Conservation (phyloP, 2,113 vertebrate genomes). For the Brachypodius melanocephalos region DNA sequence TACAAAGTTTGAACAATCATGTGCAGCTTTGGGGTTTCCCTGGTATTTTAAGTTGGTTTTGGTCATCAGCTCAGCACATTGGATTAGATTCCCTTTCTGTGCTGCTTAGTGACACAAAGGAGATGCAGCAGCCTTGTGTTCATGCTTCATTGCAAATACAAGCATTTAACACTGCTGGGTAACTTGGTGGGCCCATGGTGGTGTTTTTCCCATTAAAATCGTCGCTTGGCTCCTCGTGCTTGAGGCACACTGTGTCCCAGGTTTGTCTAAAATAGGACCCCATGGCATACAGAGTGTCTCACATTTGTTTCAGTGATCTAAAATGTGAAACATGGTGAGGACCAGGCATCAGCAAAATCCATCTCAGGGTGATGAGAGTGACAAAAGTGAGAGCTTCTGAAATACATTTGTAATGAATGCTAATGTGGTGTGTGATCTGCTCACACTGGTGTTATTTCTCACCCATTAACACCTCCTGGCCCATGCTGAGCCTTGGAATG, state of each 20-base stretch:
- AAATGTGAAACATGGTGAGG: background rate
- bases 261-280: background rate
- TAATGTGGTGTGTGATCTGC: background rate
- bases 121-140: background rate
- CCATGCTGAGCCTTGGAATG: background rate
- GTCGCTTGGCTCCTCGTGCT: background rate
- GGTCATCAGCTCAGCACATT: background rate
- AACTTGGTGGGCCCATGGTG: background rate
- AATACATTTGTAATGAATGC: background rate
- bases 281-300: background rate
- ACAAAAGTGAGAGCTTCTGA: background rate
- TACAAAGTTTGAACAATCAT: background rate
- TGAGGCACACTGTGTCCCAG: background rate
- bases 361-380: background rate
- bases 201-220: background rate
- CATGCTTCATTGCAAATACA: background rate
- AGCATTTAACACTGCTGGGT: background rate
- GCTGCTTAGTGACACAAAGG: background rate
- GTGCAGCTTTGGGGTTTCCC: background rate
- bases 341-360: background rate
- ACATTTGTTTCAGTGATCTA: background rate
- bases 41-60: background rate
- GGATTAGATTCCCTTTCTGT: background rate
- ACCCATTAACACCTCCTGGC: background rate
- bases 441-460: background rate